phyloP scores from a whole-genome alignment of 37 sponge, comb jelly and placozoan species.

The Aphrocallistes beatrix region DNA sequence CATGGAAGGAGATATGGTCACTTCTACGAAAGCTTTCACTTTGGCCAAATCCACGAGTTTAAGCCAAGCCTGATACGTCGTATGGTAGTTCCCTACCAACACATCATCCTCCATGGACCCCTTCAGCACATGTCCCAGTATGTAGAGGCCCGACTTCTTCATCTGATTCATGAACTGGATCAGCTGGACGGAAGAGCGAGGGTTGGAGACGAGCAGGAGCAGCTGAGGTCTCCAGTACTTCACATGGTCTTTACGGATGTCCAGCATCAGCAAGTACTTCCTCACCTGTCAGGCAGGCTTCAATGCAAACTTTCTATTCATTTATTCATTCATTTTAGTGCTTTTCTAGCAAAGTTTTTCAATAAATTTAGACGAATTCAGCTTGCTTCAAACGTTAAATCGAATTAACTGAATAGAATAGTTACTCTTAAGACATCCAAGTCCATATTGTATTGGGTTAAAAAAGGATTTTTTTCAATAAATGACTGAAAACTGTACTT shows the following conservation, averaged over 20 bases:
- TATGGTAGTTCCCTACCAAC: constrained; percentile 25
- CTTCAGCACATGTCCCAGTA: constrained; percentile 26
- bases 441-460: too few relatives aligned
- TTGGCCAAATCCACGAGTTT: constrained; percentile 69
- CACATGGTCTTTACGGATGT: constrained; percentile 86
- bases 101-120: constrained; percentile 22
- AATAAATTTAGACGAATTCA: too few relatives aligned
- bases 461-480: too few relatives aligned
- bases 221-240: constrained; percentile 97
- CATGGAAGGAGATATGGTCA: constrained; percentile 51
- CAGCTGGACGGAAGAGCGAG: constrained; percentile 54
- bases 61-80: constrained; percentile 68
- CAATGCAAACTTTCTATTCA: too few relatives aligned
- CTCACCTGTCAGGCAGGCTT: too few relatives aligned
- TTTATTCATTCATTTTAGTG: too few relatives aligned
- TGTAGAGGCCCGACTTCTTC: constrained; percentile 68
- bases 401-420: too few relatives aligned
- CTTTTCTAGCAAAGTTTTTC: too few relatives aligned
- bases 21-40: constrained; percentile 93
- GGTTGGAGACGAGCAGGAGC: constrained; percentile 79
- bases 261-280: constrained; percentile 89
- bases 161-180: constrained; percentile 90
- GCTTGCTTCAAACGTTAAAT: too few relatives aligned
- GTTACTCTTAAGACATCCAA: too few relatives aligned
- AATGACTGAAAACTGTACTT: too few relatives aligned